These are phyloP conservation scores for Novumbra hubbsi DNA, from an alignment of 2,797 vertebrate genomes.

Conservation along the genomic window DNA sequence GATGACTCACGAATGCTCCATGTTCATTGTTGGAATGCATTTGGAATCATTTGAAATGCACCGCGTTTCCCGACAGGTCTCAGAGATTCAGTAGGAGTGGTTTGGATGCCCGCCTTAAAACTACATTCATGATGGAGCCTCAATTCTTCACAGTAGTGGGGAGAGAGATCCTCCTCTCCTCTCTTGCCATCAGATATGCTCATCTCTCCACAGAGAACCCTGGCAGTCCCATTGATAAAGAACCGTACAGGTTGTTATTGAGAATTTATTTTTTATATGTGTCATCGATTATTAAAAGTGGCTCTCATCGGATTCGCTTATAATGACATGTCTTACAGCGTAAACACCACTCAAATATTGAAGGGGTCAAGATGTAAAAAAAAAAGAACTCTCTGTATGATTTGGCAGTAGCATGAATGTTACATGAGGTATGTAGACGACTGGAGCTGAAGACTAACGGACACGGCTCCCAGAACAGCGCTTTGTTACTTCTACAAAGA, in stretches of 20 bases:
- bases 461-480: conserved; percentile 6
- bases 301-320: conserved; percentile 42
- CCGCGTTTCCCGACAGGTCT: not conserved
- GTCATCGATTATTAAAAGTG: conserved; percentile 57
- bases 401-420: conserved; percentile 45
- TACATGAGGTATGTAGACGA: conserved; percentile 39
- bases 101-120: conserved; percentile 44
- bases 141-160: conserved; percentile 41
- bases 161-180: conserved; percentile 36
- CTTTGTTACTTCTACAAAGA: conserved; percentile 31
- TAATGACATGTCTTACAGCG: conserved; percentile 41
- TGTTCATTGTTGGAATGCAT: not conserved
- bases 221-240: conserved; percentile 21
- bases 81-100: not conserved
- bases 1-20: not conserved
- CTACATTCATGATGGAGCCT: conserved; percentile 35
- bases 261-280: conserved; percentile 54
- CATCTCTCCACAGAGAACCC: conserved; percentile 46
- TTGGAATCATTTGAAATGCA: not conserved
- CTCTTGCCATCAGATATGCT: conserved; percentile 54
- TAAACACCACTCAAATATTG: conserved; percentile 66
- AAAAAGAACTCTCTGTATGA: conserved; percentile 26
- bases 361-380: conserved; percentile 37
- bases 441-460: conserved; percentile 31
- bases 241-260: not conserved